Base-by-base conservation (phyloP, 92 coral and sea anemone genomes). In the Isaurus tuberculatus region DNA sequence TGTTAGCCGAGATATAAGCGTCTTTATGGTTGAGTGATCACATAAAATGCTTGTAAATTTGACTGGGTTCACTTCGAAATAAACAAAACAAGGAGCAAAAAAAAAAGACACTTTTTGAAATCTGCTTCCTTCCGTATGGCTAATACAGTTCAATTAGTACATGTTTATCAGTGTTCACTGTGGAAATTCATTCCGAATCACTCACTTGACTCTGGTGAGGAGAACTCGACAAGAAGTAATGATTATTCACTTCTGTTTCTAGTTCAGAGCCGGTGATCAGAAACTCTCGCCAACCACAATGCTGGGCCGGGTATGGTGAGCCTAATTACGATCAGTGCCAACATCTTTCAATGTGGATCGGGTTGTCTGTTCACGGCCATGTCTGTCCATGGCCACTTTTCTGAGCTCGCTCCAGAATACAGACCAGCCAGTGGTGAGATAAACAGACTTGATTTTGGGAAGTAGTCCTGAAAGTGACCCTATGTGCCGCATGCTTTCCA, bases 331-430 rank as follows among this genome's bases (percentile, higher is more conserved):
- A 65, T 43, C 61, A 80, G 64, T 8, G 85, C 85, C 65, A 37
- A 53, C 22, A 65, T 20, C 71, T 80, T 80, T 75, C 32, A 22
- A 13, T 80, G 73, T 23, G 25, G 64, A 26, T 26, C 40, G 46
- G 74, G 66, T 8, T 80, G 85, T 37, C 61, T 65, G 65, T 65
- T 80, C 4, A 80, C 44, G 6, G 63, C 85, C 37, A 27, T 80
- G 40, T 43, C 85, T 30, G 6, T 42, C 85, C 37, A 27, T 80
- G 40, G 64, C 85, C 27, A 80, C 85, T 34, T 63, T 66, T 69
- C 85, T 69, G 3, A 80, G 48, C 42, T 66, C 43, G 27, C n/a
- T 65, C 85, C 74, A 80, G 40, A 80, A 80, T 20, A 27, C 30
- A 1, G 75, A 43, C 29, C 28, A 42, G 8, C 85, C 85, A 17